These are phyloP conservation scores for Oncorhynchus kisutch DNA, from an alignment of 2,113 vertebrate genomes.

Conservation along the genomic window DNA sequence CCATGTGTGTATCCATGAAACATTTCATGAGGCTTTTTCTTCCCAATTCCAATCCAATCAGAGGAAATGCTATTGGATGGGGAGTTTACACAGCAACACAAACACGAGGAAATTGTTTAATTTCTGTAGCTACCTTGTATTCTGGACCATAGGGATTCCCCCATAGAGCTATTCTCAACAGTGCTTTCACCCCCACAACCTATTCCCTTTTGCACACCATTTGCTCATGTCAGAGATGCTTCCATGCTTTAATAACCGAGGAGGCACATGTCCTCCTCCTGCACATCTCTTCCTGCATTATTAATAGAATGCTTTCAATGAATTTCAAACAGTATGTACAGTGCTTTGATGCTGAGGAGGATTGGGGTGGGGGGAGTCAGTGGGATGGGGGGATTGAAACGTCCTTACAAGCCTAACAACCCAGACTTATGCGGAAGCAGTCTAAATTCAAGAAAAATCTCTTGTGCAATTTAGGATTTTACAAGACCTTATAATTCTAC, in stretches of 20 bases:
- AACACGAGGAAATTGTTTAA: slow-evolving; percentile 45
- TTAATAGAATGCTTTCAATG: slow-evolving; percentile 70
- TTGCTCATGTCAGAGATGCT: slow-evolving; percentile 44
- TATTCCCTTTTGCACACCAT: slow-evolving; percentile 32
- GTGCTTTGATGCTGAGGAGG: slow-evolving; percentile 65
- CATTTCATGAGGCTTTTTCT: too few relatives aligned
- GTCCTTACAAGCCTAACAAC: slow-evolving; percentile 20
- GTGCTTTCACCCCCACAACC: slow-evolving; percentile 24
- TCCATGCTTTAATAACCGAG: slow-evolving; percentile 51
- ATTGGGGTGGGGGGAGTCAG: slow-evolving; percentile 1
- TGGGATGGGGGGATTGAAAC: slow-evolving; percentile 5
- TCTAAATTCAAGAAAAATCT: slow-evolving; percentile 43
- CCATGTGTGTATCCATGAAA: too few relatives aligned
- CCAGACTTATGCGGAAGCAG: slow-evolving; percentile 29
- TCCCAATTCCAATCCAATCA: too few relatives aligned
- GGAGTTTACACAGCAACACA: slow-evolving; percentile 2
- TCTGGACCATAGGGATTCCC: slow-evolving; percentile 32
- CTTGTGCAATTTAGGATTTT: slow-evolving; percentile 42
- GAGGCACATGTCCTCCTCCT: slow-evolving; percentile 50
- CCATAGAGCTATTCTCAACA: slow-evolving; percentile 10
- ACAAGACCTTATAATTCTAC: not conserved
- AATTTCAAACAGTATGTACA: slow-evolving; percentile 61
- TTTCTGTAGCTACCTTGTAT: slow-evolving; percentile 34
- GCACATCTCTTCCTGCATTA: slow-evolving; percentile 63
- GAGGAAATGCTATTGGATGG: not conserved